phyloP scores from a whole-genome alignment of 2,797 vertebrate species.

The Hafferia zeledoni region DNA sequence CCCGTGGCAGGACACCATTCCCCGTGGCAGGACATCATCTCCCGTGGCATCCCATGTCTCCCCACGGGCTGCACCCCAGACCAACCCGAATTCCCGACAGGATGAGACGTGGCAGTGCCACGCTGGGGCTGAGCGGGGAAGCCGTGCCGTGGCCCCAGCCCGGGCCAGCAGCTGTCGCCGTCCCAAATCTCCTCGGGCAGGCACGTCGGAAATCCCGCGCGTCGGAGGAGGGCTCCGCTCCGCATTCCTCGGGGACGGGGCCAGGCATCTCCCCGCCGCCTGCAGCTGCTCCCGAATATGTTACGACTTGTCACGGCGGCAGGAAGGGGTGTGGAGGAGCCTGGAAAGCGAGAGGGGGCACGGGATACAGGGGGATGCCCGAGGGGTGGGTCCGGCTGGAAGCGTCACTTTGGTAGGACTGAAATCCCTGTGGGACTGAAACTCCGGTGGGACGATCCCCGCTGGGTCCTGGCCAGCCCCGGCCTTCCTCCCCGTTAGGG shows the following conservation, averaged over 20 bases:
- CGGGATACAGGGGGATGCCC: not conserved
- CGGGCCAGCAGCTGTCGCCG: conserved; percentile 32
- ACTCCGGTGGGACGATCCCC: not conserved
- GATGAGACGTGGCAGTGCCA: fast-evolving
- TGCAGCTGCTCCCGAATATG: conserved; percentile 94
- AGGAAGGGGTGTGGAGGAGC: conserved; percentile 69
- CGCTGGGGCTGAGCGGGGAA: not conserved
- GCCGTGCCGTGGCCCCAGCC: not conserved
- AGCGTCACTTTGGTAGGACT: not conserved
- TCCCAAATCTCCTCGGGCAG: conserved; percentile 35
- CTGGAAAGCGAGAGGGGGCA: not conserved
- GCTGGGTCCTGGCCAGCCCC: not conserved
- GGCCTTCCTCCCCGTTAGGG: not conserved
- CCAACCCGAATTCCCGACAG: not conserved
- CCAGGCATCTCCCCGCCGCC: conserved; percentile 73
- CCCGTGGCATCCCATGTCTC: fast-evolving
- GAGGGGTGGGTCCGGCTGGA: not conserved
- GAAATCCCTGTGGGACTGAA: not conserved
- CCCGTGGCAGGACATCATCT: too few relatives aligned
- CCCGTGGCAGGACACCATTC: too few relatives aligned
- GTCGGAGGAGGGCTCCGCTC: conserved; percentile 44
- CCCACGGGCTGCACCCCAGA: not conserved
- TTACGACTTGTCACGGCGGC: conserved; percentile 84
- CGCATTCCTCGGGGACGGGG: conserved; percentile 64
- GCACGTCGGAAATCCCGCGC: conserved; percentile 42